Evolutionary conservation across 2,113 vertebrate genomes (phyloP).

Genomic region (Megaleporinus macrocephalus): DNA sequence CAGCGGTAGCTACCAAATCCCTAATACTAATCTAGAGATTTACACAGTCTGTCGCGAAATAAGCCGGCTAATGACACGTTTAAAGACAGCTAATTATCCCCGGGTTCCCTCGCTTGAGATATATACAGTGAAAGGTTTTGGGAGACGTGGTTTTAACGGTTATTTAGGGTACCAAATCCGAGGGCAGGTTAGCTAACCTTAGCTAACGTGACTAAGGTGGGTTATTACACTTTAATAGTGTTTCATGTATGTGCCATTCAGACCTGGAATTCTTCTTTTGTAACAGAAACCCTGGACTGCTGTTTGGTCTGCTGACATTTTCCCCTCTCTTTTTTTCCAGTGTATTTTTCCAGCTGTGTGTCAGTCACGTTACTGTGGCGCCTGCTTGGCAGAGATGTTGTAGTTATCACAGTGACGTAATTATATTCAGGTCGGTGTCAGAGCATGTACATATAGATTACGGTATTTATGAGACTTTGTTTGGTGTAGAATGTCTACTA

Average conservation of each 20-base stretch:
- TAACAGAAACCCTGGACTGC: background rate
- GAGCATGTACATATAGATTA: too few relatives aligned
- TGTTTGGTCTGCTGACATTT: background rate
- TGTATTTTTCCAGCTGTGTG: background rate
- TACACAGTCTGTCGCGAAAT: background rate
- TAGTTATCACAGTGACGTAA: background rate
- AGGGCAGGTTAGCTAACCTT: background rate
- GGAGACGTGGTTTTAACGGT: background rate
- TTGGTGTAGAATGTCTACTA: background rate
- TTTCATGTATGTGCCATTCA: background rate
- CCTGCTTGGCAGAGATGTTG: background rate
- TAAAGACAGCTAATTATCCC: background rate
- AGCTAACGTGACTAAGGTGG: background rate
- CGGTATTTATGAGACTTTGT: too few relatives aligned
- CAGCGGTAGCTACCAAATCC: slow-evolving; percentile 1
- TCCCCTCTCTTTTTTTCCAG: background rate
- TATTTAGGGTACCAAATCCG: background rate
- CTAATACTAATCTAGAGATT: background rate
- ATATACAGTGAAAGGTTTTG: background rate
- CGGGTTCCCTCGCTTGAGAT: background rate
- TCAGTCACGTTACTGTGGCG: background rate
- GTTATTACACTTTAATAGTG: background rate
- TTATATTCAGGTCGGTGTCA: background rate
- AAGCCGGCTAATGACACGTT: background rate
- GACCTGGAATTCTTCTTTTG: background rate